phyloP scores from a whole-genome alignment of 2,888 invertebrate genomes.

The Platypus cylindrus region DNA sequence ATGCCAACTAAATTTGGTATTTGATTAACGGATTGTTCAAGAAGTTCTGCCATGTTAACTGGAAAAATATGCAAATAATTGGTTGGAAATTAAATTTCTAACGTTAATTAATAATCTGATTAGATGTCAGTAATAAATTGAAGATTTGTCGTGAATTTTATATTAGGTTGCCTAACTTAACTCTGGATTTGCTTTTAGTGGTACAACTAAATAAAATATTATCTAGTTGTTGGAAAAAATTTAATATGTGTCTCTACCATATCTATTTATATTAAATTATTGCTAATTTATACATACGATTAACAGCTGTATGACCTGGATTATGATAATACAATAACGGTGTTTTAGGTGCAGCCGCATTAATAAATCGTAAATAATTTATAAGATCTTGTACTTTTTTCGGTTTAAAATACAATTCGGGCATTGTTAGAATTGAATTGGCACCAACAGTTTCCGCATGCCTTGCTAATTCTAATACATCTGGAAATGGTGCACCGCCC shows the following conservation, averaged over 20 bases:
- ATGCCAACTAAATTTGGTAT: conserved; percentile 68
- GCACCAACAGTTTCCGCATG: conserved; percentile 54
- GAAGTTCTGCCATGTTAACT: conserved; percentile 64
- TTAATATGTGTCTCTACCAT: no score
- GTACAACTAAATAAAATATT: no score
- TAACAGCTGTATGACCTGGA: conserved; percentile 57
- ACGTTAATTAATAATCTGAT: no score
- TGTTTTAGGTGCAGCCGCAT: conserved; percentile 35
- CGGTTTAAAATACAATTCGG: conserved; percentile 68
- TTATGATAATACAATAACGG: conserved; percentile 79
- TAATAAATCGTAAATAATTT: conserved; percentile 50
- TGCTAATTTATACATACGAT: no score
- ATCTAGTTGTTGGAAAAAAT: no score
- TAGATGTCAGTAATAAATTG: no score
- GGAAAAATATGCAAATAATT: no score
- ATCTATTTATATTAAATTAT: no score
- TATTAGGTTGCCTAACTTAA: no score
- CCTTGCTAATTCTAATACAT: conserved; percentile 53
- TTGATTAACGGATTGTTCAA: conserved; percentile 43
- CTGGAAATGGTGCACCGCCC: conserved; percentile 54
- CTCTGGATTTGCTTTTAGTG: no score
- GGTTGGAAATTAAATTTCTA: no score
- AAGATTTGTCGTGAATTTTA: no score
- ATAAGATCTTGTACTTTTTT: conserved; percentile 45
- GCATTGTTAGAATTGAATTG: conserved; percentile 58